Evolutionary conservation across 2,888 invertebrate genomes (phyloP).

Genomic region (Campoletis raptor): DNA sequence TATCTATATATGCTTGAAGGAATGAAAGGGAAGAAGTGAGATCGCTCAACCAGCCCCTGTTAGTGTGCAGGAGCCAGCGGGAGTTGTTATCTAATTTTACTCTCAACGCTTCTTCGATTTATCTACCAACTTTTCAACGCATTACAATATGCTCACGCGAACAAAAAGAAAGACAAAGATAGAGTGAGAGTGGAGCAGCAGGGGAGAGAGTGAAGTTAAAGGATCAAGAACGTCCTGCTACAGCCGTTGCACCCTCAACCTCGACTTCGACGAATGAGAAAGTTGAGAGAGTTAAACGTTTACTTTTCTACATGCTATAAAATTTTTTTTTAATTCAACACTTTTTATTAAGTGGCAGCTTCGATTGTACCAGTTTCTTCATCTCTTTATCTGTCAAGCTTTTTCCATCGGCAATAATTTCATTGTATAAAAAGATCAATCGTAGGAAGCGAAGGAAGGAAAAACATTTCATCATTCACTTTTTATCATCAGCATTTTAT

Average conservation of each 20-base stretch:
- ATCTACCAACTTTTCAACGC: constrained; percentile 84
- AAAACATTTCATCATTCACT: background rate
- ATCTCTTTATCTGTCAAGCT: background rate
- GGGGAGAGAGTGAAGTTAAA: constrained; percentile 44
- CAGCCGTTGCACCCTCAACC: constrained; percentile 46
- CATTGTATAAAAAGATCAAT: background rate
- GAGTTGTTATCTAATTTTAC: constrained; percentile 85
- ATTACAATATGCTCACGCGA: constrained; percentile 84
- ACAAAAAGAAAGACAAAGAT: constrained; percentile 71
- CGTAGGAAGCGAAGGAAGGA: background rate
- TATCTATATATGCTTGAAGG: constrained; percentile 1
- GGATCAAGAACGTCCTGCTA: constrained; percentile 56
- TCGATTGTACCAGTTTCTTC: background rate
- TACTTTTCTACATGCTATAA: constrained; percentile 34
- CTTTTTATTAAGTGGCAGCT: constrained; percentile 4
- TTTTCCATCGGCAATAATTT: background rate
- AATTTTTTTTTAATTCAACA: constrained; percentile 1
- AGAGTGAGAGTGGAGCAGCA: constrained; percentile 1
- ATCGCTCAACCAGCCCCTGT: constrained; percentile 63
- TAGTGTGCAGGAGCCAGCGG: constrained; percentile 74
- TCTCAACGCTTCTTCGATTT: constrained; percentile 85
- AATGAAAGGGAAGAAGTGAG: constrained; percentile 52
- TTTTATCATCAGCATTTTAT: too few species aligned
- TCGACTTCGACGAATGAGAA: constrained; percentile 38
- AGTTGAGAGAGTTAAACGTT: constrained; percentile 40